Evolutionary conservation across 37 sponge, comb jelly and placozoan genomes (phyloP), one percentile per base, ranked within the genome.

Genomic region (Bolinopsis microptera): DNA sequence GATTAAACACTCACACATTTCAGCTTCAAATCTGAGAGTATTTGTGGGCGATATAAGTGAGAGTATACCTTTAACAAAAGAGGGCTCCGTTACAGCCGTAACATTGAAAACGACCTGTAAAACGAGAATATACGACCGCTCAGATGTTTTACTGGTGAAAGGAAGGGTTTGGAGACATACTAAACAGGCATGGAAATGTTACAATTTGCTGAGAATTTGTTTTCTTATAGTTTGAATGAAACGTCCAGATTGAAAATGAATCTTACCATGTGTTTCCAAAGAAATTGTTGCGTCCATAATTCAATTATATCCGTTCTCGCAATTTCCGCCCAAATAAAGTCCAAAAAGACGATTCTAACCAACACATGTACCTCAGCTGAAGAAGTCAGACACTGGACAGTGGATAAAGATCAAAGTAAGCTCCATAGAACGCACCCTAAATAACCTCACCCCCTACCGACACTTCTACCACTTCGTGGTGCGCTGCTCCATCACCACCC

Each of bases 331-430:
- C n/a, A n/a, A n/a, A n/a, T n/a, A n/a, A n/a, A n/a, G n/a, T n/a
- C n/a, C n/a, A n/a, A n/a, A n/a, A n/a, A n/a, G n/a, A n/a, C n/a
- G n/a, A n/a, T n/a, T n/a, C n/a, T n/a, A n/a, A n/a, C n/a, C n/a
- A n/a, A n/a, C n/a, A n/a, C n/a, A n/a, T n/a, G n/a, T n/a, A n/a
- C n/a, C n/a, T n/a, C 31, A 77, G 80, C 3, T 77, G 35, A 77
- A 27, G 35, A 31, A 32, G 80, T 9, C 80, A 9, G 80, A 77
- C 36, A 77, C 80, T 31, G 80, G 80, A 77, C 80, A 32, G 3
- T 77, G 80, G 80, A 77, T 32, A 32, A 77, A 77, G 32, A 27
- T 77, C 1, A 77, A 32, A 35, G 80, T 77, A 32, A 77, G 33
- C 27, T 77, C 80, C 9, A 32, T 32, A 35, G 80, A 34, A 35